Percentiles rank a stretch among this genome's conserved stretches.
Evolutionary conservation across 2,888 invertebrate genomes (phyloP).

Genomic region (Axea sp.): DNA sequence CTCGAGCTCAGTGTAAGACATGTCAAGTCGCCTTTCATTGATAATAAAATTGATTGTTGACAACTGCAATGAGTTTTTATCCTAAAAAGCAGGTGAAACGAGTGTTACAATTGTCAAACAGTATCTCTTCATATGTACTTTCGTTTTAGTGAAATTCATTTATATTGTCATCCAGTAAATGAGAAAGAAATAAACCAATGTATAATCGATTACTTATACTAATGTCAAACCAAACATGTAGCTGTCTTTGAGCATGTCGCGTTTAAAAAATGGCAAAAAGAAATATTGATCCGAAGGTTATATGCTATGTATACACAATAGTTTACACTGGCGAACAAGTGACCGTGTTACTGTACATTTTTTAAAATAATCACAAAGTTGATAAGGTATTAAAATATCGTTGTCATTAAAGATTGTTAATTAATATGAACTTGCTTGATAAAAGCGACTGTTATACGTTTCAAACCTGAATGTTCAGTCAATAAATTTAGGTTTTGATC

Average conservation of each 20-base stretch:
- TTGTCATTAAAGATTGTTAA: neutral
- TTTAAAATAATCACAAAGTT: neutral
- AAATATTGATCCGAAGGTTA: constrained; percentile 41
- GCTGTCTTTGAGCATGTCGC: no score
- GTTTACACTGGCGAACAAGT: neutral
- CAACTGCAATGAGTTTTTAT: neutral
- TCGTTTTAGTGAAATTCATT: no score
- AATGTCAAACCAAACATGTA: no score
- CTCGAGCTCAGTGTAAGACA: constrained; percentile 96
- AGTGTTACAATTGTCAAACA: no score
- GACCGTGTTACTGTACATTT: constrained; percentile 3
- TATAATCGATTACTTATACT: no score
- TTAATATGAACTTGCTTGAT: neutral
- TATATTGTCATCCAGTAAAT: no score
- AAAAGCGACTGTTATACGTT: neutral
- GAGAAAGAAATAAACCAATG: no score
- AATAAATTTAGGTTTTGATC: constrained; percentile 1
- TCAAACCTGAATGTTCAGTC: neutral
- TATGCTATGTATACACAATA: constrained; percentile 11
- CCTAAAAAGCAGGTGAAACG: constrained; percentile 1
- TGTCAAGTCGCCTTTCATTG: constrained; percentile 79
- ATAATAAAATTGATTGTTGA: constrained; percentile 57
- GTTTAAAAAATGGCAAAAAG: constrained; percentile 16
- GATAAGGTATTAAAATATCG: neutral
- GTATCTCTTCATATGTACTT: constrained; percentile 5